Evolutionary conservation across 2,113 vertebrate species (phyloP), one percentile per base, ranked within the genome.

Genomic region (Rhinoptilus africanus): DNA sequence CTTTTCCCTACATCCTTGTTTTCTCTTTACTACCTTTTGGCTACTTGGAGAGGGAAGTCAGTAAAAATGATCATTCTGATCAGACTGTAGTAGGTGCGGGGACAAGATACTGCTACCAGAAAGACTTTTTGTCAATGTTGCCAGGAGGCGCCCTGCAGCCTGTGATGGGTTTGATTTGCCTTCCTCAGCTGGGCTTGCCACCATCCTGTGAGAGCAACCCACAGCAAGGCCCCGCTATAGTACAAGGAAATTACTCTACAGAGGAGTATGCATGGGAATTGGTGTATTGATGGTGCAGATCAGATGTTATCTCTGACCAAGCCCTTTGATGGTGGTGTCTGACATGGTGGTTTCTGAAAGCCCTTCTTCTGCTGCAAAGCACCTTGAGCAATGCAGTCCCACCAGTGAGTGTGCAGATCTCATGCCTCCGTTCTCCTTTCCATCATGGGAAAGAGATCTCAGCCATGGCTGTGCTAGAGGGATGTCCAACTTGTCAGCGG

Each of bases 361-460:
- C 27, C n/a, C 8, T 37, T 47, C 60, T 53, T n/a, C 12, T n/a
- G 16, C 53, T 73, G 48, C 62, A 68, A 57, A 82, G 30, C 32
- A 43, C 27, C 9, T 12, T 35, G 26, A 60, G 12, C 39, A 74
- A 12, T 1, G 1, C 11, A 18, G 20, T 72, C 20, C 7, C 32
- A 32, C 20, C 56, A n/a, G 54, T 9, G 9, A 77, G 24, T 1
- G 2, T 2, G 15, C 16, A 0, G 0, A 26, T 74, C 9, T 73
- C 24, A 24, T 2, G 2, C 8, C 8, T 41, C 32, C n/a, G 18
- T 18, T 82, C 30, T 83, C 54, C 37, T n/a, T 9, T 82, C 23
- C 32, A 7, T 41, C 32, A 5, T 1, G 18, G 17, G 8, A 83
- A 91, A 17, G 3, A 27, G 21, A 26, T 21, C 34, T 15, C 37